phyloP scores from a whole-genome alignment of 2,113 vertebrate species.

The Protobothrops flavoviridis region DNA sequence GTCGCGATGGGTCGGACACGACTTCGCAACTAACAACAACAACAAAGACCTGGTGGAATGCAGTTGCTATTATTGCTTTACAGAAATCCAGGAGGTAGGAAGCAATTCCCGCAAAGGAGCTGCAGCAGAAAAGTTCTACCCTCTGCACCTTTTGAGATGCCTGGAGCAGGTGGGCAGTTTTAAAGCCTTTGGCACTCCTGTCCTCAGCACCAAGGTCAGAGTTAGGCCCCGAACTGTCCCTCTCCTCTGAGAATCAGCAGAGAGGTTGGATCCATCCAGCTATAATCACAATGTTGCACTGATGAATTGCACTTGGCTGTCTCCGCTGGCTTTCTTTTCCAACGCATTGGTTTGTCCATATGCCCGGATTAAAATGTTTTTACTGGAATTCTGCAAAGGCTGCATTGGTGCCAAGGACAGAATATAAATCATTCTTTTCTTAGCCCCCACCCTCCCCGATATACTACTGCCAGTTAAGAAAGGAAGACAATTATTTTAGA shows the following conservation, averaged over 20 bases:
- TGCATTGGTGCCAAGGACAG: neutral
- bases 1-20: no score
- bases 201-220: no score
- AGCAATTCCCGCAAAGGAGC: neutral
- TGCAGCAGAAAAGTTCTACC: neutral
- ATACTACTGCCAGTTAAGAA: neutral
- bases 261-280: neutral
- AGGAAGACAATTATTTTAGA: neutral
- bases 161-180: neutral
- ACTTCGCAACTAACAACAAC: no score
- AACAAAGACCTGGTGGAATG: neutral
- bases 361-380: neutral
- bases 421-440: neutral
- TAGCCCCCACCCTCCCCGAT: neutral
- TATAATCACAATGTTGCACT: neutral
- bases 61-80: neutral
- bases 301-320: neutral
- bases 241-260: neutral
- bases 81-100: neutral
- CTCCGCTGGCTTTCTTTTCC: neutral
- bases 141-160: neutral
- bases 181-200: neutral
- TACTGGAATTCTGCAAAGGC: neutral
- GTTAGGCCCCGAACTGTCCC: no score
- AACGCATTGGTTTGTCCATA: neutral